phyloP scores from a whole-genome alignment of 2,888 invertebrate species.

The Tyria jacobaeae region DNA sequence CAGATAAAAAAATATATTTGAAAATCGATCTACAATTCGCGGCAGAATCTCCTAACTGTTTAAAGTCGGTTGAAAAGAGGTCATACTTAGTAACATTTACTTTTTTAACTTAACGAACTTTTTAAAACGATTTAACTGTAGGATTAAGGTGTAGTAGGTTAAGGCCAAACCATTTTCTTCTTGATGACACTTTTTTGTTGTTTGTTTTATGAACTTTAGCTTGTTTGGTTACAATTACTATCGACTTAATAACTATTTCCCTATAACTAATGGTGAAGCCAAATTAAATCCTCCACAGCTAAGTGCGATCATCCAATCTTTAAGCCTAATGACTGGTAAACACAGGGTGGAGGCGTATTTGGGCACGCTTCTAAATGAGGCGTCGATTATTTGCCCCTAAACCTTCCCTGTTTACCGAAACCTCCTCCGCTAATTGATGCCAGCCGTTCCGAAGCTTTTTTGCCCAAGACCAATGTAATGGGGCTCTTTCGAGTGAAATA shows the following conservation, averaged over 20 bases:
- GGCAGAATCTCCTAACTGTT: too few relatives aligned
- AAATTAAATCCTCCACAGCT: conserved; percentile 38
- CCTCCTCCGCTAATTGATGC: conserved; percentile 79
- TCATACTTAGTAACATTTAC: too few relatives aligned
- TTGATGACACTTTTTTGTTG: too few relatives aligned
- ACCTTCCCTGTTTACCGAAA: conserved; percentile 66
- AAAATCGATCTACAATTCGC: too few relatives aligned
- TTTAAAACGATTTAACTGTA: too few relatives aligned
- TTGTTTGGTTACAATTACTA: conserved; percentile 8
- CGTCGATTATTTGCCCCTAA: conserved; percentile 76
- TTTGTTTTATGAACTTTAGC: too few relatives aligned
- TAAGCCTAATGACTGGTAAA: conserved; percentile 79
- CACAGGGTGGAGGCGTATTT: conserved; percentile 59
- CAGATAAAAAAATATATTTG: too few relatives aligned
- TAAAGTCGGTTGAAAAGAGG: too few relatives aligned
- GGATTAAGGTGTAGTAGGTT: too few relatives aligned
- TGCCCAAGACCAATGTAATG: conserved; percentile 73
- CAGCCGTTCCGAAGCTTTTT: conserved; percentile 63
- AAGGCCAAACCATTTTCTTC: too few relatives aligned
- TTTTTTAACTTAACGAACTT: too few relatives aligned
- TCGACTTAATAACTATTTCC: conserved; percentile 16
- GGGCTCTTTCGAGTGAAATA: conserved; percentile 75
- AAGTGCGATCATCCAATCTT: conserved; percentile 58
- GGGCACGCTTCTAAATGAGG: conserved; percentile 68
- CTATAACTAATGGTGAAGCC: conserved; percentile 29